These are phyloP conservation scores for Magallana ariakensis DNA, from an alignment of 1,140 invertebrate species.

Conservation along the genomic window DNA sequence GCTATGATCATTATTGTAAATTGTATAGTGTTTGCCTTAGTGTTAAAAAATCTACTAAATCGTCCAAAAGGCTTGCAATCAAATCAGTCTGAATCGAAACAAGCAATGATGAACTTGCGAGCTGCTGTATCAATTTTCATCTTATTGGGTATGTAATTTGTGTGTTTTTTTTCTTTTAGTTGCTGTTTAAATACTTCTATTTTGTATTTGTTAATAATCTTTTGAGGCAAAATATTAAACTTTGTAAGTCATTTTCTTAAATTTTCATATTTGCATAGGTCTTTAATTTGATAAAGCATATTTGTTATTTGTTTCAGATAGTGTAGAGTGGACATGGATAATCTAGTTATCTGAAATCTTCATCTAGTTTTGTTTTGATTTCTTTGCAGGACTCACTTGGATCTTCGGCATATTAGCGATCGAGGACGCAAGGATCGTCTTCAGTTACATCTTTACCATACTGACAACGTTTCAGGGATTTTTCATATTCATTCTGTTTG, in stretches of 20 bases:
- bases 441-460: constrained; percentile 81
- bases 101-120: constrained; percentile 73
- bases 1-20: constrained; percentile 76
- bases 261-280: too few species aligned
- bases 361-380: too few species aligned
- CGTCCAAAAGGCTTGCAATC: constrained; percentile 66
- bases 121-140: constrained; percentile 78
- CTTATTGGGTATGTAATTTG: constrained; percentile 71
- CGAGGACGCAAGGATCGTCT: constrained; percentile 77
- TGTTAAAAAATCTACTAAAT: constrained; percentile 74
- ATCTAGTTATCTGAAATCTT: too few species aligned
- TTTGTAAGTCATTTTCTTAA: too few species aligned
- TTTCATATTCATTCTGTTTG: constrained; percentile 80
- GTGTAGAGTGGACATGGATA: too few species aligned
- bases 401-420: constrained; percentile 81
- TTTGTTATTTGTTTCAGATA: too few species aligned
- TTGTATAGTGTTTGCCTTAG: constrained; percentile 77
- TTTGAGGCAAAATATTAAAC: too few species aligned
- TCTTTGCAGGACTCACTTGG: constrained; percentile 81
- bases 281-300: too few species aligned
- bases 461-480: constrained; percentile 81
- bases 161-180: too few species aligned
- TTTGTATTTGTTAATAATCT: too few species aligned
- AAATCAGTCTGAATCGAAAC: constrained; percentile 73
- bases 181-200: too few species aligned